phyloP scores from a whole-genome alignment of 2,797 vertebrate species.

The Leptoclinus maculatus region DNA sequence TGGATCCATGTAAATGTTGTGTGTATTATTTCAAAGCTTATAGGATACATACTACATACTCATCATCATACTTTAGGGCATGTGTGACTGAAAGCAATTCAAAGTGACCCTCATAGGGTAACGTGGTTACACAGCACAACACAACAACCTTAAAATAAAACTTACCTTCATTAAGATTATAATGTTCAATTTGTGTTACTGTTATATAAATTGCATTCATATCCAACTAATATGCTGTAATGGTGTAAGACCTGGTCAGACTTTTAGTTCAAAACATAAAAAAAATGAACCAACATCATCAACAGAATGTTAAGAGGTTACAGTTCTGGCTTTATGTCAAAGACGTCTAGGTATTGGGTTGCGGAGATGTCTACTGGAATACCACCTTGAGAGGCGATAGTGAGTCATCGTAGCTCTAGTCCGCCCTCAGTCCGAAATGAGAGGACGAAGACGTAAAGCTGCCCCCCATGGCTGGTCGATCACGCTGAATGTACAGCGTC shows the following conservation, averaged over 20 bases:
- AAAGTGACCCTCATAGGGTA: constrained; percentile 11
- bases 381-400: background rate
- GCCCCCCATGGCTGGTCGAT: background rate
- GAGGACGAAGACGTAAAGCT: background rate
- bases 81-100: constrained; percentile 18
- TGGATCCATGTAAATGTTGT: constrained; percentile 50
- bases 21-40: constrained; percentile 43
- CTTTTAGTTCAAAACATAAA: too few species aligned
- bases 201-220: background rate
- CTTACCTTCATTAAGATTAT: background rate
- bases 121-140: background rate
- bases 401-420: background rate
- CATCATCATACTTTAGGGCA: background rate
- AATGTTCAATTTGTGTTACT: background rate
- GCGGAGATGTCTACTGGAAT: background rate
- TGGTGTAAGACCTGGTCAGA: background rate
- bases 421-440: background rate
- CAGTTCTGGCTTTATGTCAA: background rate
- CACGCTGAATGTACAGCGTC: background rate
- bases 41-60: background rate
- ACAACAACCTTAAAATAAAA: background rate
- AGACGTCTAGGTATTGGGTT: background rate
- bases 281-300: background rate
- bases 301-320: background rate
- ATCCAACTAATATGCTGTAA: background rate